Evolutionary conservation across 2,888 invertebrate species (phyloP).

Genomic region (Zaprionus bogoriensis): DNA sequence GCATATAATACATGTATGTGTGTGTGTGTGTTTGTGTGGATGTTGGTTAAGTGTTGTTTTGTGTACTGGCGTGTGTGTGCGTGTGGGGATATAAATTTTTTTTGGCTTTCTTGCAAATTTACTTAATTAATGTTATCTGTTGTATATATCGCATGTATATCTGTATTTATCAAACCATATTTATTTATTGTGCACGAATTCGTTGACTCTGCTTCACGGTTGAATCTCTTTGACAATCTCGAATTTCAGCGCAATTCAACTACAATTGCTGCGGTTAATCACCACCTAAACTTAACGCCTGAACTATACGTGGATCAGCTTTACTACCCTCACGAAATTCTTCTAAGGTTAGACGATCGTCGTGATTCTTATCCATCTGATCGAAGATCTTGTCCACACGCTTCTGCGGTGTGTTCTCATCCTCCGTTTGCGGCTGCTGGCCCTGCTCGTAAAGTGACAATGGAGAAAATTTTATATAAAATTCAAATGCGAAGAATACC

Average conservation of each 20-base stretch:
- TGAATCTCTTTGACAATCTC: slow-evolving; percentile 88
- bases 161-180: slow-evolving; percentile 28
- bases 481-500: background rate
- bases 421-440: slow-evolving; percentile 93
- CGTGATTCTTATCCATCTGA: slow-evolving; percentile 99
- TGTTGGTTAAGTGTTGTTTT: slow-evolving; percentile 9
- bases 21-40: slow-evolving; percentile 8
- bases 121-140: slow-evolving; percentile 16
- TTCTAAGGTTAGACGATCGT: slow-evolving; percentile 97
- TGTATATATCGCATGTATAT: slow-evolving; percentile 8
- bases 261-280: slow-evolving; percentile 90
- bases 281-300: slow-evolving; percentile 94
- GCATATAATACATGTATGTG: slow-evolving; percentile 31
- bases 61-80: slow-evolving; percentile 4
- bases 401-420: slow-evolving; percentile 96
- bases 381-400: slow-evolving; percentile 99
- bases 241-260: slow-evolving; percentile 84
- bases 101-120: slow-evolving; percentile 27
- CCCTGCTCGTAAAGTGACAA: slow-evolving; percentile 86
- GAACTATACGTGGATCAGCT: slow-evolving; percentile 98
- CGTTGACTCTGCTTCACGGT: slow-evolving; percentile 48
- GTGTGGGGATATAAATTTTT: too few relatives aligned
- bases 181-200: slow-evolving; percentile 50
- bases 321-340: slow-evolving; percentile 99
- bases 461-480: too few relatives aligned